Base-by-base conservation (phyloP, 2,888 invertebrate species). In the Acanthopleura granulata region DNA sequence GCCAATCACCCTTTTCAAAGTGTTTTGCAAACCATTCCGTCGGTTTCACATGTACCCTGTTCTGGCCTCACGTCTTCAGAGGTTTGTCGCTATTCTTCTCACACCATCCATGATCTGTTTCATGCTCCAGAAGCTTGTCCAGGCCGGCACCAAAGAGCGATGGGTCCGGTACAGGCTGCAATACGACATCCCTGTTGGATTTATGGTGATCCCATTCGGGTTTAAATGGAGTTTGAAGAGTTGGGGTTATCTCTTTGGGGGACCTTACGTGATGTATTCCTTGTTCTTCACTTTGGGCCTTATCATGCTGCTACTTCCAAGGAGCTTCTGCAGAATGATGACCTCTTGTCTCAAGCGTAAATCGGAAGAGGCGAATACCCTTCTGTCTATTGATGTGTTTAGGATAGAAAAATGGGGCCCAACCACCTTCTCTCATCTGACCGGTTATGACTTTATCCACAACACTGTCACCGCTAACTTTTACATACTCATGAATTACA, bases 101-200 rank as follows among this genome's bases (percentile, higher is more conserved):
- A n/a, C 57, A 12, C 22, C 57, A 6, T 57, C 22, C 12, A 12
- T 57, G 22, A 57, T 57, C 22, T 22, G 18, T 22, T n/a, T 57
- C 57, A 57, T n/a, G 57, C 3, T 57, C 22, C 12, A 9, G 3
- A 22, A 9, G 57, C 1, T 9, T 6, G 22, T 57, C 22, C 3
- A n/a, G n/a, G 18, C 3, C 12, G 18, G 57, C n/a, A 22, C 18
- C n/a, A 1, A 57, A 12, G 22, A 22, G 22, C 18, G 18, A 9
- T 57, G 57, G 57, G 22, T 57, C 57, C 18, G 57, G 1, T 22
- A 57, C n/a, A 57, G 57, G 12, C 18, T 57, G 22, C 3, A 57
- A 6, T 57, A 57, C 57, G 57, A 57, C 22, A 57, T 57, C 57
- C 57, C 57, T 57, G 57, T 57, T n/a, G 57, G 57, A 57, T 57